A percentile compares a stretch with the other conserved stretches of the same genome.
phyloP scores from a whole-genome alignment of 2,797 vertebrate species.

The Karalla daura region DNA sequence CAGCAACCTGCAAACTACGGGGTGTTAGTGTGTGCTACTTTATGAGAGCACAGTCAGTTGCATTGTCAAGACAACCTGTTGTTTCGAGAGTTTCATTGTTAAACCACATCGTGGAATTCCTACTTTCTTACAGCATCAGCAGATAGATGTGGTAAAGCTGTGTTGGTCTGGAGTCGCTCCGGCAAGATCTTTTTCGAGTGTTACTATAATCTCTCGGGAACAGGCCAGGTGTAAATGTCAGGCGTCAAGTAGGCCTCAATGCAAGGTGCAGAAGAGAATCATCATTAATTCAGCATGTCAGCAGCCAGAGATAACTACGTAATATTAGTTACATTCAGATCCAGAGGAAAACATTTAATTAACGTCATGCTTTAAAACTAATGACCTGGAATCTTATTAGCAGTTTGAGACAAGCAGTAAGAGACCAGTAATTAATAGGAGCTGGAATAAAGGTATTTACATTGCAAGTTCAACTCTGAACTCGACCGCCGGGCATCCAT shows the following conservation, averaged over 20 bases:
- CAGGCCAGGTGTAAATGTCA: constrained; percentile 58
- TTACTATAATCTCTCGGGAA: constrained; percentile 30
- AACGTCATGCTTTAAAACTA: constrained; percentile 58
- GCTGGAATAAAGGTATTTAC: constrained; percentile 65
- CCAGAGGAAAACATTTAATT: constrained; percentile 58
- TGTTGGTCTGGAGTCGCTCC: constrained; percentile 4
- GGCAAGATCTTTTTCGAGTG: neutral
- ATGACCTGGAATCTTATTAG: constrained; percentile 67
- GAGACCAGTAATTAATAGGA: constrained; percentile 63
- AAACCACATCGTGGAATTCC: too few species aligned
- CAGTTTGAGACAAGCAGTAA: constrained; percentile 57
- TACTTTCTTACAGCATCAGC: neutral
- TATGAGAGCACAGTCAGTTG: neutral
- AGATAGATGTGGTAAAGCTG: neutral
- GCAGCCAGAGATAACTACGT: constrained; percentile 42
- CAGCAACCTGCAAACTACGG: neutral
- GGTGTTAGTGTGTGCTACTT: constrained; percentile 1
- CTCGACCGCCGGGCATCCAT: constrained; percentile 39
- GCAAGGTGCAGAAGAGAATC: constrained; percentile 39
- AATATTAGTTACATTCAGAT: constrained; percentile 55
- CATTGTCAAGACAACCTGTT: neutral
- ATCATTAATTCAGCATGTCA: constrained; percentile 46
- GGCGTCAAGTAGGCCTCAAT: constrained; percentile 28
- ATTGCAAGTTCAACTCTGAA: constrained; percentile 53
- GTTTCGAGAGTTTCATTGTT: too few species aligned